Base-by-base conservation (phyloP, 2,797 vertebrate genomes). In the Cichlasoma orientale region DNA sequence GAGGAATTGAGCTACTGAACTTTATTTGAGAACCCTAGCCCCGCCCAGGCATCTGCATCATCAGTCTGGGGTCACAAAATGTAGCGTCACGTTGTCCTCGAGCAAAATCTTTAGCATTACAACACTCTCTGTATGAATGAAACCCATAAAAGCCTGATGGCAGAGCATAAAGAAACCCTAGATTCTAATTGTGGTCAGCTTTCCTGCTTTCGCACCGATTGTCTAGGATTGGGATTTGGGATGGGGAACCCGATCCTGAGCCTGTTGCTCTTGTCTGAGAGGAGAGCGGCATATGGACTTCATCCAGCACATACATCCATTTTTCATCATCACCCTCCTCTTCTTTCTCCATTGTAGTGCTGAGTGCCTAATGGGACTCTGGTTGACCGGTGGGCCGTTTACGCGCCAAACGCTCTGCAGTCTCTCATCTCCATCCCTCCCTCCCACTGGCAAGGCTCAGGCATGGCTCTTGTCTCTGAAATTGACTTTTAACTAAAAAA, bases 281-380 rank as follows among this genome's bases (percentile, higher is more conserved):
- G 59, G 77, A 87, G 81, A 77, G 75, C 74, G 1, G 77, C 89
- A 92, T 89, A 88, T 95, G 95, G 94, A 94, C 91, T 75, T 83
- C 88, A 93, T 95, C 91, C 91, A 86, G 88, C 74, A 82, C 89
- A 93, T 92, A 90, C 88, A 92, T 91, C 88, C 80, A 92, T 94
- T 94, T 92, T 90, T 94, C 94, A 94, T 94, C 90, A 91, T 93
- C 86, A 77, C 89, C 89, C 88, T 80, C 69, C 86, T 86, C 86
- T 88, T 82, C 73, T 87, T 90, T 80, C 89, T 71, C 71, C 69
- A 83, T 90, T 89, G 86, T 88, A 88, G 90, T 77, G 88, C 86
- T 87, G 92, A 89, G 88, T 79, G 90, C 75, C 86, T 92, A 89
- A 94, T 82, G 91, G 90, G 86, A 85, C 90, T 91, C 85, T 72